Conservation (phyloP, 92 coral and sea anemone genomes). For the Porites divaricata region DNA sequence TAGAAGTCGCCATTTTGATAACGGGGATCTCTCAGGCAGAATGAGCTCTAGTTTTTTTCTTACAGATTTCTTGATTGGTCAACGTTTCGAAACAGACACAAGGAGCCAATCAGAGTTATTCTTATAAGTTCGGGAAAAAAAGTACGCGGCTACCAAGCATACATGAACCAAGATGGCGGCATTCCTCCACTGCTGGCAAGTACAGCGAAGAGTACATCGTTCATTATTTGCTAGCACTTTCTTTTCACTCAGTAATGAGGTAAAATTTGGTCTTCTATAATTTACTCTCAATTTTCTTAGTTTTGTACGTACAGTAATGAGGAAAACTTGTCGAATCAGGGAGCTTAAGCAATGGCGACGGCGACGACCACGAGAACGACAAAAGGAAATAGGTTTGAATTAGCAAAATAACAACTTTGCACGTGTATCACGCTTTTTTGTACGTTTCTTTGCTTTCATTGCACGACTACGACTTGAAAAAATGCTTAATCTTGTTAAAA, state of each 20-base stretch:
- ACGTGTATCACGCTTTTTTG: too few relatives aligned
- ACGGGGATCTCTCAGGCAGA: constrained; percentile 16
- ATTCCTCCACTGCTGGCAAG: not conserved
- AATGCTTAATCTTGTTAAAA: too few relatives aligned
- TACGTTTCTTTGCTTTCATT: too few relatives aligned
- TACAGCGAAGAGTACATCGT: not conserved
- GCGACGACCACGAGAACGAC: too few relatives aligned
- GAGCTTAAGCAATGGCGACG: too few relatives aligned
- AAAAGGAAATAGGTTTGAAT: too few relatives aligned
- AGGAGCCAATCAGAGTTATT: constrained; percentile 44
- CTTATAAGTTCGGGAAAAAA: not conserved
- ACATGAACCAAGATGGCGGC: constrained; percentile 19
- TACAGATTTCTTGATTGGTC: constrained; percentile 47
- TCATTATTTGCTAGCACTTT: not conserved
- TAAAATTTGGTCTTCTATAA: not conserved
- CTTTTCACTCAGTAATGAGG: constrained; percentile 9
- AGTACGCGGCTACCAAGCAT: constrained; percentile 38
- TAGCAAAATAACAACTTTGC: too few relatives aligned
- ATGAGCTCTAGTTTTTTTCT: constrained; percentile 14
- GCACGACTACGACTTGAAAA: too few relatives aligned
- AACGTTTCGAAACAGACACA: too few relatives aligned
- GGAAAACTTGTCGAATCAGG: too few relatives aligned
- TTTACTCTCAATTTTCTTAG: not conserved
- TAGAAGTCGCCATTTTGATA: constrained; percentile 60
- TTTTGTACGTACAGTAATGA: too few relatives aligned